Evolutionary conservation across 1,140 invertebrate genomes (phyloP), one percentile per base, ranked within the genome.

Genomic region (Lordiphosa stackelbergi): DNA sequence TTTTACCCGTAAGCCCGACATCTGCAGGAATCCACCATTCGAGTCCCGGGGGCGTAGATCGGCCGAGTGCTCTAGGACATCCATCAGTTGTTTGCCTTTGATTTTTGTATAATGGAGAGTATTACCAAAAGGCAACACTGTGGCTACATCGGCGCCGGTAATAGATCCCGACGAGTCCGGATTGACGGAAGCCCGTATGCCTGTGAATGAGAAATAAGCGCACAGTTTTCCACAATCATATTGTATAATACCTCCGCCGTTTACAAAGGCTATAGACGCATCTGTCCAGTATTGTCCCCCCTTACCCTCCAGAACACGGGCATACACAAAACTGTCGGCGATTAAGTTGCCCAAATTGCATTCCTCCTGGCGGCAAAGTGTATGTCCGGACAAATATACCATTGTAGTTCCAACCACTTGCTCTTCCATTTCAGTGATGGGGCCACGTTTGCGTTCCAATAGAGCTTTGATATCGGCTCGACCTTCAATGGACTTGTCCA

Each of bases 311-410:
- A 77, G 36, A 10, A 89, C 81, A 38, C 89, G 89, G 6, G 70
- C 78, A 54, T 89, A 89, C 31, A 91, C 70, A 51, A 95, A 90
- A 3, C 94, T 91, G 71, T 97, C 95, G 0, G 93, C 89, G 12
- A 96, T 90, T 0, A 96, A 81, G 88, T 96, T 96, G 28, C 95
- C 96, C 31, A 97, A 88, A 85, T 96, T 97, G 79, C 95, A 97
- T 88, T 98, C 96, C 10, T 63, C 53, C 22, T 89, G 73, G 37
- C 94, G 90, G 85, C 96, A 16, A 84, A 69, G 11, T 31, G 54
- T 7, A 87, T 87, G 16, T 89, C 93, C 56, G 91, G 71, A 90
- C 10, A 96, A 88, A 22, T 93, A 90, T 0, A 92, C 91, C 45
- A 89, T 90, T 0, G 91, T 92, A 2, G 75, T 85, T 1, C 94